These are phyloP conservation scores for Willowsia nigromaculata DNA, from an alignment of 2,888 invertebrate species.

Conservation along the genomic window DNA sequence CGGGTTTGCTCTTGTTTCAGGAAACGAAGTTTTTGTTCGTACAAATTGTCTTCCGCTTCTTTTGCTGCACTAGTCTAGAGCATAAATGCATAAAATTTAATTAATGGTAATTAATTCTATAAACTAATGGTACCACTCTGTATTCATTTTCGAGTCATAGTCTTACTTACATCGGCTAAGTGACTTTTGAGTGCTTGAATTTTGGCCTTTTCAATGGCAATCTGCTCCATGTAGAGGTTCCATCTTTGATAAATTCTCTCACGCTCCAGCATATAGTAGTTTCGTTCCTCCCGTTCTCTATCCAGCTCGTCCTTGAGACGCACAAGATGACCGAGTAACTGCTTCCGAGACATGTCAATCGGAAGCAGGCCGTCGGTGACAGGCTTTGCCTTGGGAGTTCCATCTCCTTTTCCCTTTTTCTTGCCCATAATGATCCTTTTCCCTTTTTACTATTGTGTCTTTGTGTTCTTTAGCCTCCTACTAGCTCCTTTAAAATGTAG, in stretches of 20 bases:
- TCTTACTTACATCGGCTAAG: slow-evolving; percentile 66
- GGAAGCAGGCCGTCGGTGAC: slow-evolving; percentile 68
- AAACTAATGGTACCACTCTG: too few species aligned
- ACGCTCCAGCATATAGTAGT: slow-evolving; percentile 71
- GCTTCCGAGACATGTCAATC: slow-evolving; percentile 69
- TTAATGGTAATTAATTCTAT: too few species aligned
- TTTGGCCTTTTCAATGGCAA: slow-evolving; percentile 67
- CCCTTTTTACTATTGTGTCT: too few species aligned
- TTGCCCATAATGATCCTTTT: slow-evolving; percentile 30
- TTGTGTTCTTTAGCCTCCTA: too few species aligned
- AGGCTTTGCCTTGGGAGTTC: slow-evolving; percentile 53
- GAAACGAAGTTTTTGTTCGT: slow-evolving; percentile 65
- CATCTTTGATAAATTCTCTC: slow-evolving; percentile 68
- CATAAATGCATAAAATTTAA: too few species aligned
- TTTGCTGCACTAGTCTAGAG: slow-evolving; percentile 60
- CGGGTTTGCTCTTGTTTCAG: slow-evolving; percentile 71
- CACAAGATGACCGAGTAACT: slow-evolving; percentile 55
- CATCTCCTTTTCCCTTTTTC: slow-evolving; percentile 36
- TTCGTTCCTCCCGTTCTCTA: slow-evolving; percentile 70
- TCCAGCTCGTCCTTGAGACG: slow-evolving; percentile 67
- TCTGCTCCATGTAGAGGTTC: slow-evolving; percentile 69
- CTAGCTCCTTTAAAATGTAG: too few species aligned
- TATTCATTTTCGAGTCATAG: too few species aligned
- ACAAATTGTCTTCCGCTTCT: slow-evolving; percentile 51
- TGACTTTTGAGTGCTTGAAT: slow-evolving; percentile 68